Conservation (phyloP, 2,113 vertebrate species). For the Ctenomys sociabilis region DNA sequence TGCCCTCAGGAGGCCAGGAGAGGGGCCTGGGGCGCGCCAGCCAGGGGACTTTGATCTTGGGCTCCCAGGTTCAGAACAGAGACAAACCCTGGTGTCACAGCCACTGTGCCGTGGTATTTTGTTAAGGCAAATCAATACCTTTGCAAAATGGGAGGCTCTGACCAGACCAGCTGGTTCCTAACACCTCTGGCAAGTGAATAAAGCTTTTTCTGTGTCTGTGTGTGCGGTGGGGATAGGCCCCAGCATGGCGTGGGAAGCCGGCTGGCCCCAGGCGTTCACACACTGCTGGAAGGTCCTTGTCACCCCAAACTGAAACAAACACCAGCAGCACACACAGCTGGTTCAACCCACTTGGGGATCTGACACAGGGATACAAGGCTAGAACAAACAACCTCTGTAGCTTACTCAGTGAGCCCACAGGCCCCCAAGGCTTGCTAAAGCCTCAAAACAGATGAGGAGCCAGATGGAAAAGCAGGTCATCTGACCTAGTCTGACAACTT, state of each 20-base stretch:
- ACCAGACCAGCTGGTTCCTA: too few relatives aligned
- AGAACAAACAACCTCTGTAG: neutral
- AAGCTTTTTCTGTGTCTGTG: too few relatives aligned
- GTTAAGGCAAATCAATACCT: rapidly evolving
- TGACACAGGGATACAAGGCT: neutral
- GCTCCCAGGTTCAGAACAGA: neutral
- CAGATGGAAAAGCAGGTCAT: neutral
- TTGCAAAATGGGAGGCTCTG: neutral
- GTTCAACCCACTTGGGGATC: neutral
- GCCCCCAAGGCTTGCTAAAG: neutral
- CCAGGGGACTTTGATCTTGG: neutral
- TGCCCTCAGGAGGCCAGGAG: neutral
- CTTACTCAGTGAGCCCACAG: neutral
- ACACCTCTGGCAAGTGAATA: neutral
- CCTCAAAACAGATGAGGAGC: neutral
- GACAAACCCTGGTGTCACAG: neutral
- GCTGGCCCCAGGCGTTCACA: neutral
- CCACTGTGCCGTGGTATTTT: neutral
- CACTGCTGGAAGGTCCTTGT: neutral
- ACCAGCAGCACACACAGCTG: neutral
- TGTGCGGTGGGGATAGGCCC: too few relatives aligned
- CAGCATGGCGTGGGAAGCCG: rapidly evolving
- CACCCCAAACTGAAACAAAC: neutral
- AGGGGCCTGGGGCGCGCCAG: neutral
- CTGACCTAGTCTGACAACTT: neutral